Evolutionary conservation across 2,113 vertebrate species (phyloP).

Genomic region (cattle (Bos taurus)): ARS-UCD2.0 NC_037342.1:46853501-46854000

Average conservation of each 20-base stretch:
- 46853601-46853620: not conserved
- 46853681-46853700: not conserved
- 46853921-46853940: not conserved
- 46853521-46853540: not conserved
- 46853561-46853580: not conserved
- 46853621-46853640: not conserved
- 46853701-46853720: not conserved
- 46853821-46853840: not conserved
- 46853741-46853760: not conserved
- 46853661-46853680: not conserved
- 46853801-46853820: not conserved
- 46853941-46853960: not conserved
- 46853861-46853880: not conserved
- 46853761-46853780: not conserved
- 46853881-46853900: not conserved
- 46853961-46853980: not conserved
- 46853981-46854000: not conserved
- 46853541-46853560: not conserved
- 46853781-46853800: not conserved
- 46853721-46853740: not conserved
- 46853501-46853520: not conserved
- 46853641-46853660: too few species aligned
- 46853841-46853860: not conserved
- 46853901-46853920: not conserved
- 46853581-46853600: not conserved